Conservation (phyloP, 23 tunicate genomes). For the Clavelina lepadiformis region DNA sequence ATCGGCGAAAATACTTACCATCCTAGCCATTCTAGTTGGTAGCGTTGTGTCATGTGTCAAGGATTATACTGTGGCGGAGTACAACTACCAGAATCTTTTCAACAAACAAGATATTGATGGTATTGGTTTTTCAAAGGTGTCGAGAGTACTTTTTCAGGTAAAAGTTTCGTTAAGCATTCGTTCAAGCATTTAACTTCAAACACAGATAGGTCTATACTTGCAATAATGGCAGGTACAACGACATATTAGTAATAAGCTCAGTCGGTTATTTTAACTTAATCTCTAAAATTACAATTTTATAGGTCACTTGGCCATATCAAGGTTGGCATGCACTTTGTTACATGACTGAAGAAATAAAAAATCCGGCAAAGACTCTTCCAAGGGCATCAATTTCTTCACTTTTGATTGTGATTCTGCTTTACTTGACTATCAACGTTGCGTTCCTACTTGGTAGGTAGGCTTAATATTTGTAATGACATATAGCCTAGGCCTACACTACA, state of each 20-base stretch:
- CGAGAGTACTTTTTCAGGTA: constrained; percentile 6
- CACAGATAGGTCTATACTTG: too few relatives aligned
- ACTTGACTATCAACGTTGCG: constrained; percentile 8
- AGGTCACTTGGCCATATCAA: constrained; percentile 18
- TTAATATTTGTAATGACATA: not conserved
- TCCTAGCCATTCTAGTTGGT: not conserved
- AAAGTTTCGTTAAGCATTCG: too few relatives aligned
- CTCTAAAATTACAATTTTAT: not conserved
- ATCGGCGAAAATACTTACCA: not conserved
- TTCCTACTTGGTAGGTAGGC: constrained; percentile 4
- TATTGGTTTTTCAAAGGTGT: not conserved
- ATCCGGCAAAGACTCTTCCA: constrained; percentile 5
- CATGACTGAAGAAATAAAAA: constrained; percentile 15
- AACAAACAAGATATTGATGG: constrained; percentile 3
- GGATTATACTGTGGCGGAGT: not conserved
- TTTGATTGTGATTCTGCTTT: not conserved
- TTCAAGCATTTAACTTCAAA: too few relatives aligned
- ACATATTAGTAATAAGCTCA: not conserved
- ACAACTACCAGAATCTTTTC: not conserved
- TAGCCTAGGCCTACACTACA: too few relatives aligned
- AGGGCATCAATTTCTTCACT: constrained; percentile 1
- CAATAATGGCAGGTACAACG: too few relatives aligned
- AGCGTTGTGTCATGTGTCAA: not conserved
- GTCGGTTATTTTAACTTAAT: not conserved
- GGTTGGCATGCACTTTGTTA: constrained; percentile 31